phyloP scores from a whole-genome alignment of 2,888 invertebrate species.

The Pollenia labialis region DNA sequence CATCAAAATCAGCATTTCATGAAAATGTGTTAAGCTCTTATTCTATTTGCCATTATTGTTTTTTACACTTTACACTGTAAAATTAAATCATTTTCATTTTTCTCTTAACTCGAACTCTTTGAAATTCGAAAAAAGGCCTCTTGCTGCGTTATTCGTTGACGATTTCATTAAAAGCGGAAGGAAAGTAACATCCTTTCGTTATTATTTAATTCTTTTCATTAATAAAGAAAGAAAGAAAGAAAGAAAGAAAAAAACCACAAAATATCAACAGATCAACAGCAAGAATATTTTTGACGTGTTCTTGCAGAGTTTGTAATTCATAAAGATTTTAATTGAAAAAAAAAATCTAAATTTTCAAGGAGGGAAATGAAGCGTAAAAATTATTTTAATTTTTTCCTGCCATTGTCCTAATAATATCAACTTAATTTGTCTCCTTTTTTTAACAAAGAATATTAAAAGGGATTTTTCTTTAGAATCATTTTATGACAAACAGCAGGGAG shows the following conservation, averaged over 20 bases:
- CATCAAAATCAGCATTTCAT: conserved; percentile 9
- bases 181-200: not conserved
- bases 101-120: not conserved
- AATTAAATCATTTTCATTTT: not conserved
- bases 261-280: no score
- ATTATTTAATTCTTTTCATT: not conserved
- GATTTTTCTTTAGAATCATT: not conserved
- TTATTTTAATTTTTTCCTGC: not conserved
- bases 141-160: no score
- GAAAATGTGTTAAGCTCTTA: conserved; percentile 9
- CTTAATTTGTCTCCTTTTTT: conserved; percentile 27
- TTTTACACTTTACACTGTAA: not conserved
- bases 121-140: no score
- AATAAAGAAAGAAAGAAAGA: not conserved
- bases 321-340: not conserved
- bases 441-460: no score
- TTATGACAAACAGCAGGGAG: not conserved
- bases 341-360: not conserved
- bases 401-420: conserved; percentile 39
- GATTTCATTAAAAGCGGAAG: no score
- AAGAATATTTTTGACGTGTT: no score
- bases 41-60: not conserved
- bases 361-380: not conserved
- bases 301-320: not conserved
- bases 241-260: not conserved